Evolutionary conservation across 2,888 invertebrate species (phyloP).

Genomic region (Furcula furcula): DNA sequence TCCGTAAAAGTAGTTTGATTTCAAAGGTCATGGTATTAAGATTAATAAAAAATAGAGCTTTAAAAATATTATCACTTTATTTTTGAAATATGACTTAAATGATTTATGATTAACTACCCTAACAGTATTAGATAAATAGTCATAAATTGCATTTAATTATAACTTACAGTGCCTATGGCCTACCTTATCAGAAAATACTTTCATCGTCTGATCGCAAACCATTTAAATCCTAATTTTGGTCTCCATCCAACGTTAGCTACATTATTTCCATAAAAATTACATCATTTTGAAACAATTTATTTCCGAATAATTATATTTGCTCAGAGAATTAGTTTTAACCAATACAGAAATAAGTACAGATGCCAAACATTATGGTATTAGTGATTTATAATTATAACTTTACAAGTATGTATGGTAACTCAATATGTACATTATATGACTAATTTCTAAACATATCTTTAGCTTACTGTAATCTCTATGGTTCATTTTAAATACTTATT

Average conservation of each 20-base stretch:
- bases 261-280: no score
- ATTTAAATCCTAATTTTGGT: no score
- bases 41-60: constrained; percentile 13
- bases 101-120: constrained; percentile 2
- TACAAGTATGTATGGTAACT: not conserved
- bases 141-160: not conserved
- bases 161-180: not conserved
- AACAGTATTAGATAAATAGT: not conserved
- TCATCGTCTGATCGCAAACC: not conserved
- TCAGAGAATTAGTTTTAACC: constrained; percentile 4
- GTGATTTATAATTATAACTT: not conserved
- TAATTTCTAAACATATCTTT: not conserved
- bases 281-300: no score
- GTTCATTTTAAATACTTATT: constrained; percentile 13
- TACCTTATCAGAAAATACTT: not conserved
- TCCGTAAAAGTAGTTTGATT: no score
- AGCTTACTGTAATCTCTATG: not conserved
- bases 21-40: no score
- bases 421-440: not conserved
- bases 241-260: no score
- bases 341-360: constrained; percentile 27
- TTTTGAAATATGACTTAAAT: constrained; percentile 26
- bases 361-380: constrained; percentile 20
- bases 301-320: no score
- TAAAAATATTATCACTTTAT: constrained; percentile 37